Evolutionary conservation across 2,888 invertebrate species (phyloP), one percentile per base, ranked within the genome.

Genomic region (Smittia aterrima): DNA sequence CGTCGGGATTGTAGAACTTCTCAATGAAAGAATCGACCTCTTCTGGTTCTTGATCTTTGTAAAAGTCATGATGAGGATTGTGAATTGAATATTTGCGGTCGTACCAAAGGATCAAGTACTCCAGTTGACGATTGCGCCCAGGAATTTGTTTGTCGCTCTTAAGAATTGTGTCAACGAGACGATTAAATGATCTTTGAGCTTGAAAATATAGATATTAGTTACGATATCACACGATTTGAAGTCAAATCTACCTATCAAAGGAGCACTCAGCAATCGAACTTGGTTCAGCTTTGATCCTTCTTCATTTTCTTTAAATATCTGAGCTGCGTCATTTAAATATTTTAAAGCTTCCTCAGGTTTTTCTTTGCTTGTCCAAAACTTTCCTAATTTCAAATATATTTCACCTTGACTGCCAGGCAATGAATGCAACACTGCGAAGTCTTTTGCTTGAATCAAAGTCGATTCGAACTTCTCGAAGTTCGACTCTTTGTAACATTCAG

Each of bases 1-100:
- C 68, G 24, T 68, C 38, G 4, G 67, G 67, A 3, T 67, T 38
- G 18, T 67, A 67, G 67, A 32, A 67, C 11, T 67, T 67, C 9
- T 9, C 16, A 1, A 67, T 67, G 18, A 67, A 67, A 32, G 1
- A 1, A 1, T 67, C 41, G 22, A 67, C 16, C 1, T 67, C 41
- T 0, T 1, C 13, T 20, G 47, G 47, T 47, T 47, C 47, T 47
- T 18, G 6, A n/a, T 47, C 47, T 47, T 47, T n/a, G 18, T 58
- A 58, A 20, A 13, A 18, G 1, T 58, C 58, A 20, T 58, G 58
- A 18, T 58, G 20, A 11, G 22, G 24, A 13, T 58, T 58, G 58
- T 11, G 9, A 13, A 58, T 4, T 6, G 58, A 13, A 58, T 58
- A 58, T 9, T 66, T 66, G 1, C 24, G 68, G 24, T 68, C 68